Base-by-base conservation (phyloP, 2,113 vertebrate genomes). In the Varanus salvator region DNA sequence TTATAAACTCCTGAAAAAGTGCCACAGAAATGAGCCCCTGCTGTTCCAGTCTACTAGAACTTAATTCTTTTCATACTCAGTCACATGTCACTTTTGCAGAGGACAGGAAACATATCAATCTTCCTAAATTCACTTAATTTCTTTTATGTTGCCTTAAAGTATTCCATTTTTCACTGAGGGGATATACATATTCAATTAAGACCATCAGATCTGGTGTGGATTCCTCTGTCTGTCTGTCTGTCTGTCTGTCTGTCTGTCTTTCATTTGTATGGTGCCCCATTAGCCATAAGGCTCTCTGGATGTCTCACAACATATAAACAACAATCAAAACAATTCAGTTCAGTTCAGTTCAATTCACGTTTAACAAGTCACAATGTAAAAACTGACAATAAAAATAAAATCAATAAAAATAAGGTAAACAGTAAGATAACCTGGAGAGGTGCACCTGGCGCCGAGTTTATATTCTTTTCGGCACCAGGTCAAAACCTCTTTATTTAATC, bases 11-110 rank as follows among this genome's bases (percentile, higher is more conserved):
- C 48, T 25, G 0, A 21, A 1, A 80, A 77, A 19, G 21, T 80
- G 25, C 74, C 15, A 31, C 14, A 87, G 88, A 54, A 87, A 64
- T 0, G 1, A n/a, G 1, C 0, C 57, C 9, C 9, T 0, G 0
- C 50, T 38, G 25, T 44, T 54, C 48, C 50, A 83, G 57, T 69
- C 86, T 83, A 15, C 14, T 23, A 14, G 14, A 1, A 21, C 68
- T 9, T 23, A 2, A 50, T 57, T 66, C 86, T 84, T 64, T 44
- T 25, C 34, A 48, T 44, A 7, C 1, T 71, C 44, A 8, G 0
- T 44, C 9, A 57, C 14, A 25, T 34, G 17, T 81, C 66, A 69
- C 19, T 38, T 77, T 4, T 15, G 50, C 3, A 11, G 15, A 64
- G 17, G 75, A 74, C 48, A 57, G 31, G 84, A 90, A 77, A 23